Conservation (phyloP, 2,797 vertebrate species). For the Chelmon rostratus region DNA sequence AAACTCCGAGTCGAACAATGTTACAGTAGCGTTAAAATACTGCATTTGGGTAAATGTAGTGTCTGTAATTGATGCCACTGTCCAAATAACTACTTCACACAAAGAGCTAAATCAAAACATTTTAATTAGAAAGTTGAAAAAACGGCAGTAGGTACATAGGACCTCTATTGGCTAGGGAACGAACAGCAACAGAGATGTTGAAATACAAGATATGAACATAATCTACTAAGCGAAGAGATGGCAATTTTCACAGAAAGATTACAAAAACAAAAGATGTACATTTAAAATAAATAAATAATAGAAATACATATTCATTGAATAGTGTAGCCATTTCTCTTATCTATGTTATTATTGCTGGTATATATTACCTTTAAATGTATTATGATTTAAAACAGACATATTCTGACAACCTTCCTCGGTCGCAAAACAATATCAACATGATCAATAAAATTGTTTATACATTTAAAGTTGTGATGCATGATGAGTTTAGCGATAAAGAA, state of each 20-base stretch:
- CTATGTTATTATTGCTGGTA: conserved; percentile 86
- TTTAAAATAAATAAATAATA: conserved; percentile 86
- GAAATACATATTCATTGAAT: conserved; percentile 82
- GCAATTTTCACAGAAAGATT: conserved; percentile 75
- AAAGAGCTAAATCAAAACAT: conserved; percentile 74
- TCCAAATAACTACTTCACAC: neutral
- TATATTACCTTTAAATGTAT: conserved; percentile 85
- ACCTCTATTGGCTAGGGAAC: conserved; percentile 77
- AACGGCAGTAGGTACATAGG: conserved; percentile 78
- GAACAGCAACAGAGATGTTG: conserved; percentile 74
- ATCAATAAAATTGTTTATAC: conserved; percentile 76
- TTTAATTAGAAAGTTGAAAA: conserved; percentile 85
- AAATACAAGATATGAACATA: conserved; percentile 71
- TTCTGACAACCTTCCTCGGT: conserved; percentile 68
- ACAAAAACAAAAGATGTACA: conserved; percentile 69
- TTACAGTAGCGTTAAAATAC: neutral
- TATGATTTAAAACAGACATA: conserved; percentile 74
- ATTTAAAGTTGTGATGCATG: conserved; percentile 80
- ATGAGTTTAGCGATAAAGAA: conserved; percentile 77
- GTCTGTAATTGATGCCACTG: neutral
- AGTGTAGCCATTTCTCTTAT: conserved; percentile 82
- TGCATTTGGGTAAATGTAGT: neutral
- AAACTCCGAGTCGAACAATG: neutral
- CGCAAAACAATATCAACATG: conserved; percentile 75
- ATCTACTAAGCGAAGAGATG: conserved; percentile 68